Evolutionary conservation across 2,113 vertebrate species (phyloP).

Genomic region (Saimiri boliviensis): DNA sequence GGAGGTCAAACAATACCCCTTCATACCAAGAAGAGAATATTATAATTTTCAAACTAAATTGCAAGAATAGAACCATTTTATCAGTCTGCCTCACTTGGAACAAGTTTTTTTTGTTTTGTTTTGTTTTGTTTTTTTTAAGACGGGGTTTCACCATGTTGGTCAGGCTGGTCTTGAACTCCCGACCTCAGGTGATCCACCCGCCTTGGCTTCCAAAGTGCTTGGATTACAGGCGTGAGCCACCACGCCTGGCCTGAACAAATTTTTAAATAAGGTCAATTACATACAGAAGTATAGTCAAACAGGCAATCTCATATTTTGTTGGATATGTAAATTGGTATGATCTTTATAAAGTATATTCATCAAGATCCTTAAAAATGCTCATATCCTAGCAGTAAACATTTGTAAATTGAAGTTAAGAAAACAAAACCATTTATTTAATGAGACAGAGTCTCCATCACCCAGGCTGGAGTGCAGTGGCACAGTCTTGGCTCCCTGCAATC

Average conservation of each 20-base stretch:
- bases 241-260: no score
- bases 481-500: no score
- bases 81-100: neutral
- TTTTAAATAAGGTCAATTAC: neutral
- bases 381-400: neutral
- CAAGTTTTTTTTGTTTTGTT: no score
- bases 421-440: no score
- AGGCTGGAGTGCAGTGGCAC: no score
- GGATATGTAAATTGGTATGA: neutral
- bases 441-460: no score
- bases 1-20: neutral
- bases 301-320: neutral
- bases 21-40: neutral
- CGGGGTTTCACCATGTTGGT: no score
- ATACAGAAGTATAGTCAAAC: neutral
- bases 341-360: neutral
- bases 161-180: no score
- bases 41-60: neutral
- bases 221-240: no score
- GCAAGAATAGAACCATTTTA: neutral
- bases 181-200: no score
- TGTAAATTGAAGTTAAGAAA: conserved; percentile 6
- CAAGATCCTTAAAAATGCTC: conserved; percentile 36
- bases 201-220: no score
- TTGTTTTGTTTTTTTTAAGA: no score